phyloP scores from a whole-genome alignment of 1,140 invertebrate genomes.

The Dendroctonus ponderosae region DNA sequence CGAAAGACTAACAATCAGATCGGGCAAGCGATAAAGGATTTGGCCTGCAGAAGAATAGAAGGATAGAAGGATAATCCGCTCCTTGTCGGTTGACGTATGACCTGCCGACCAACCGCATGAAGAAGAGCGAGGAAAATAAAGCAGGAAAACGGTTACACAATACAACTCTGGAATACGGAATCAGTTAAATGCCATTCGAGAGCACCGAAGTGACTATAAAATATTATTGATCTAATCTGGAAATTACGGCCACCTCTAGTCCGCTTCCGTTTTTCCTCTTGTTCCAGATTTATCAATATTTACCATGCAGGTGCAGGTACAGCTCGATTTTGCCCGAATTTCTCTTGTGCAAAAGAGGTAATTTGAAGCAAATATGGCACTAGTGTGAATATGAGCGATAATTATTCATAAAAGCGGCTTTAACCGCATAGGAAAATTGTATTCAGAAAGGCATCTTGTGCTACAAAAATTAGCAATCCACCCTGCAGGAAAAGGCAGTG shows the following conservation, averaged over 20 bases:
- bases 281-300: background rate
- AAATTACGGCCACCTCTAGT: constrained; percentile 17
- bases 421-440: too few species aligned
- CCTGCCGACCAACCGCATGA: constrained; percentile 44
- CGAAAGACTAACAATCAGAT: constrained; percentile 48
- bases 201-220: constrained; percentile 28
- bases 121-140: constrained; percentile 40
- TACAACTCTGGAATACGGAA: constrained; percentile 44
- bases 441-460: too few species aligned
- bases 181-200: constrained; percentile 32
- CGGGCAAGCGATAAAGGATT: constrained; percentile 42
- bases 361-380: constrained; percentile 24
- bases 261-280: background rate
- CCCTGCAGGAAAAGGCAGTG: too few species aligned
- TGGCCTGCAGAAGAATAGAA: constrained; percentile 23
- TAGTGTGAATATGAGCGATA: constrained; percentile 16
- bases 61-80: constrained; percentile 30
- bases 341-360: background rate
- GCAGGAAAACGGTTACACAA: constrained; percentile 41
- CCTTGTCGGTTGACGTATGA: constrained; percentile 41
- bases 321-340: background rate
- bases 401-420: too few species aligned
- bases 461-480: too few species aligned
- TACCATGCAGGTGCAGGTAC: background rate
- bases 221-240: constrained; percentile 32